Percentiles rank a stretch among this genome's conserved stretches.
Conservation (phyloP, 2,888 invertebrate species). For the Caenorhabditis doughertyi region DNA sequence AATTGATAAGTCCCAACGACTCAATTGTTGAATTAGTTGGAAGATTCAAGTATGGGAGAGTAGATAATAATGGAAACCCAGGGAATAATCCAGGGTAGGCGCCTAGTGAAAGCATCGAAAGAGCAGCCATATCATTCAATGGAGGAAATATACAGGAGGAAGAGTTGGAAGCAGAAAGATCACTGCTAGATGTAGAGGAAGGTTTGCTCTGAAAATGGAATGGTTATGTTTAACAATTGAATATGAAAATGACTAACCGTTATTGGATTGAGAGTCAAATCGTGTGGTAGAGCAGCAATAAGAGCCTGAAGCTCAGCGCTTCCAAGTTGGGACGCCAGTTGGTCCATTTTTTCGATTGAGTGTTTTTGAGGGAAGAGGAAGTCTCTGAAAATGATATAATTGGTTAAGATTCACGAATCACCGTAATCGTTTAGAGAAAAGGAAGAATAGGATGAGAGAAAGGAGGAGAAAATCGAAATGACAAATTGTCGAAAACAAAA, state of each 20-base stretch:
- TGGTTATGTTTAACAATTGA: background rate
- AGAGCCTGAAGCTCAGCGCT: constrained; percentile 59
- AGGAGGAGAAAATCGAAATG: constrained; percentile 22
- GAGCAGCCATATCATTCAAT: constrained; percentile 53
- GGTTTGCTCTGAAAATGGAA: constrained; percentile 49
- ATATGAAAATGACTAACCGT: constrained; percentile 10
- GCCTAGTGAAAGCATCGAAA: constrained; percentile 60
- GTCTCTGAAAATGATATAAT: constrained; percentile 31
- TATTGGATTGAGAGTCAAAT: constrained; percentile 44
- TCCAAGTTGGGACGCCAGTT: constrained; percentile 39
- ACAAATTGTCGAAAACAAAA: constrained; percentile 59
- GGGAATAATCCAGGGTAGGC: constrained; percentile 47
- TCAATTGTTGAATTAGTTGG: constrained; percentile 63
- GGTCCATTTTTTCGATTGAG: constrained; percentile 28
- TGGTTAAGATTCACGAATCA: constrained; percentile 2
- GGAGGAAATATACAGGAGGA: constrained; percentile 62
- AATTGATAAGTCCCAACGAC: constrained; percentile 62
- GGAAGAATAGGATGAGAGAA: background rate
- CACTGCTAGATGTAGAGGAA: constrained; percentile 42
- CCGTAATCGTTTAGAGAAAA: constrained; percentile 35
- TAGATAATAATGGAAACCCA: constrained; percentile 45
- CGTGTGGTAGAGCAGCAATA: constrained; percentile 59
- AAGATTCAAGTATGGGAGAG: constrained; percentile 51
- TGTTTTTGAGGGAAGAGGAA: constrained; percentile 1
- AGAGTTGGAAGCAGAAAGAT: constrained; percentile 50